Evolutionary conservation across 2,888 invertebrate genomes (phyloP).

Genomic region (Apamea sordens): DNA sequence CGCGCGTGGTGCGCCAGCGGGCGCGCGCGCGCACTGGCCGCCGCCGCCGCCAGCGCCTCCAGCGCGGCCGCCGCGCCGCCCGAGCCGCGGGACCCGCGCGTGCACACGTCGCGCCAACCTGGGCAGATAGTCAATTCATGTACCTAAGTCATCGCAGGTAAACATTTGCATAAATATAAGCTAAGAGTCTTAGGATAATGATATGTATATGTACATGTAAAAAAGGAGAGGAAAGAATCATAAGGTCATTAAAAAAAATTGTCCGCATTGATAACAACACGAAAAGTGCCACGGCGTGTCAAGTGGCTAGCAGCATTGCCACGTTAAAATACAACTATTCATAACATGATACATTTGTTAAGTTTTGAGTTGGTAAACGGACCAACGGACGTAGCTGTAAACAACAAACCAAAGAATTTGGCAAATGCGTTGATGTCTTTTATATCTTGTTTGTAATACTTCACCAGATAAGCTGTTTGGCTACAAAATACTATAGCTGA

Average conservation of each 20-base stretch:
- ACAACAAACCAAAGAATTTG: background rate
- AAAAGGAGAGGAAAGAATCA: background rate
- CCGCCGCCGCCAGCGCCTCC: constrained; percentile 91
- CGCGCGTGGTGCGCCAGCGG: constrained; percentile 89
- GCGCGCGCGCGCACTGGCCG: constrained; percentile 82
- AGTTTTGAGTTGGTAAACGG: background rate
- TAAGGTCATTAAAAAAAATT: background rate
- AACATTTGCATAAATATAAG: too few species aligned
- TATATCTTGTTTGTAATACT: background rate
- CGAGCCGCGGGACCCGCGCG: constrained; percentile 90
- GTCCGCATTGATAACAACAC: background rate
- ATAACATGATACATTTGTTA: background rate
- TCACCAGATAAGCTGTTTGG: background rate
- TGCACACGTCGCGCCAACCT: constrained; percentile 97
- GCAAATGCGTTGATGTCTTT: background rate
- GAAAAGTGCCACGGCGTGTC: background rate
- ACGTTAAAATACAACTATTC: background rate
- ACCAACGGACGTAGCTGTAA: too few species aligned
- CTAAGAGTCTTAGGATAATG: too few species aligned
- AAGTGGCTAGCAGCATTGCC: background rate
- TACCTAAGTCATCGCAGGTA: too few species aligned
- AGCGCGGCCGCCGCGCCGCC: constrained; percentile 93
- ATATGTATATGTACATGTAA: too few species aligned
- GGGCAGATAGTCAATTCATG: background rate
- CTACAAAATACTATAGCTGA: background rate